Percentiles rank a stretch among this genome's conserved stretches.
Conservation (phyloP, 2,888 invertebrate species). For the Syrphus vitripennis region DNA sequence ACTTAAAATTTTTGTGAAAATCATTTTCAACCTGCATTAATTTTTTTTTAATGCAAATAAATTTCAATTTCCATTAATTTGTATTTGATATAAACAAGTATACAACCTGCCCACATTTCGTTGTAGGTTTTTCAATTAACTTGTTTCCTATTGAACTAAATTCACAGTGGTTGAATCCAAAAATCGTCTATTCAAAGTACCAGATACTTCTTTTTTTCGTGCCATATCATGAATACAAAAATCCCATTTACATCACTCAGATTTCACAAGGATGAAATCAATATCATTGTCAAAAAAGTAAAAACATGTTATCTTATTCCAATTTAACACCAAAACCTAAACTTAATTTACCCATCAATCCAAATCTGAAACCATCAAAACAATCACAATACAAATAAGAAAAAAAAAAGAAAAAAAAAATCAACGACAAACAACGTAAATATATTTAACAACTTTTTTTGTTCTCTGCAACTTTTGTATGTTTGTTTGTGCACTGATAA, state of each 20-base stretch:
- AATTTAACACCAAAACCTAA: constrained; percentile 3
- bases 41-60: too few species aligned
- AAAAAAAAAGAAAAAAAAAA: neutral
- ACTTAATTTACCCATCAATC: neutral
- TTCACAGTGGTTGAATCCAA: too few species aligned
- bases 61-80: too few species aligned
- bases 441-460: neutral
- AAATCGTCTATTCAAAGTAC: too few species aligned
- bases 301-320: neutral
- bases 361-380: neutral
- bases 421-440: neutral
- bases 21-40: too few species aligned
- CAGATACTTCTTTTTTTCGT: too few species aligned
- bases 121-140: too few species aligned
- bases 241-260: neutral
- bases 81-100: too few species aligned
- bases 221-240: neutral
- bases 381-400: neutral
- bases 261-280: neutral
- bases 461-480: neutral
- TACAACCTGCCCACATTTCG: too few species aligned
- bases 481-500: neutral
- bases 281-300: neutral
- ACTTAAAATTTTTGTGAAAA: too few species aligned
- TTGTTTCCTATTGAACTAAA: too few species aligned